These are phyloP conservation scores for Rhaphigaster nebulosa DNA, from an alignment of 2,888 invertebrate genomes.

Conservation along the genomic window DNA sequence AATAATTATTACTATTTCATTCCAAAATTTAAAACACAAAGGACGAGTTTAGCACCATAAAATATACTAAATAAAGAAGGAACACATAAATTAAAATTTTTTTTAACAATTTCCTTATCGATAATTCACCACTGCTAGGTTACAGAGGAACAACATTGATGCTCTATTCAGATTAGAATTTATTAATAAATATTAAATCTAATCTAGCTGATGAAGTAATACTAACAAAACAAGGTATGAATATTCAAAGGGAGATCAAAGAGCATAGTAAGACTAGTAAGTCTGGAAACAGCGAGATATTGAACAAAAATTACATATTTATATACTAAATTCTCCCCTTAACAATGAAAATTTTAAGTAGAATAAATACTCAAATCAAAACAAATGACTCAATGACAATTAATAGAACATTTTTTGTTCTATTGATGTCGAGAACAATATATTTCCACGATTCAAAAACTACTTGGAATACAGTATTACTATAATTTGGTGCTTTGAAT, in stretches of 20 bases:
- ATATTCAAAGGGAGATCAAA: constrained; percentile 43
- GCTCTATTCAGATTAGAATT: constrained; percentile 35
- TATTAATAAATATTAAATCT: constrained; percentile 33
- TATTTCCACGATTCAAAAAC: background rate
- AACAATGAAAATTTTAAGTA: constrained; percentile 2
- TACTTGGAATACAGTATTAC: constrained; percentile 22
- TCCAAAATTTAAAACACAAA: background rate
- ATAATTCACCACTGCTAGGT: constrained; percentile 23
- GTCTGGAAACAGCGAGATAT: constrained; percentile 18
- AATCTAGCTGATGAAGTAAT: constrained; percentile 41
- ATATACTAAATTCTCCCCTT: constrained; percentile 18
- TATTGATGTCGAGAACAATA: background rate
- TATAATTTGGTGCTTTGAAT: constrained; percentile 32
- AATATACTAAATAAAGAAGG: background rate
- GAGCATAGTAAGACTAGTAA: constrained; percentile 18
- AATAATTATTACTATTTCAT: background rate
- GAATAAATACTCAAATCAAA: background rate
- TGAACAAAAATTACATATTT: background rate
- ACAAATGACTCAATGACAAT: background rate
- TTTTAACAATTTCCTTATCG: background rate
- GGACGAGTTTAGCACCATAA: background rate
- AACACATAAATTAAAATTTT: background rate
- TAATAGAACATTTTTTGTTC: background rate
- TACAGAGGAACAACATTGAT: constrained; percentile 29
- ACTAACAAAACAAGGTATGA: constrained; percentile 19